Evolutionary conservation across 1,140 invertebrate genomes (phyloP).

Genomic region (Drosophila fuyamai): DNA sequence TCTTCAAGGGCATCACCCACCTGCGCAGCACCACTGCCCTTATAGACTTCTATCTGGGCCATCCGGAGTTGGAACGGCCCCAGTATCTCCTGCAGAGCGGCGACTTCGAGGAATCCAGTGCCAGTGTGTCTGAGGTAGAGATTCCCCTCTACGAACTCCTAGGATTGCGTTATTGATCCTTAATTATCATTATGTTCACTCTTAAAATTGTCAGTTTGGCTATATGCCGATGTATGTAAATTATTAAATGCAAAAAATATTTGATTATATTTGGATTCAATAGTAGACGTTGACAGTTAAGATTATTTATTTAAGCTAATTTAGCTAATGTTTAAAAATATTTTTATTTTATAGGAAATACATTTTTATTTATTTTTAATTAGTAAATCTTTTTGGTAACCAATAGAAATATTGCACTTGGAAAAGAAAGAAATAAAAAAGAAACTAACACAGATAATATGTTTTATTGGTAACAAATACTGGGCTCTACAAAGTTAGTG

Average conservation of each 20-base stretch:
- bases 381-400: no score
- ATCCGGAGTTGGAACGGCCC: slow-evolving; percentile 63
- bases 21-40: slow-evolving; percentile 74
- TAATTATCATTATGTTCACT: not conserved
- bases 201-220: not conserved
- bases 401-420: not conserved
- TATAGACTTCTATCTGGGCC: slow-evolving; percentile 66
- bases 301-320: no score
- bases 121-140: slow-evolving; percentile 47
- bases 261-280: no score
- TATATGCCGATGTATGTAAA: not conserved
- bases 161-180: slow-evolving; percentile 54
- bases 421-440: not conserved
- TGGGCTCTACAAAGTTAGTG: slow-evolving; percentile 49
- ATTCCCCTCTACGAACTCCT: slow-evolving; percentile 75
- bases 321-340: no score
- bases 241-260: not conserved
- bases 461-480: slow-evolving; percentile 1
- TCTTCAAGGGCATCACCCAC: slow-evolving; percentile 81
- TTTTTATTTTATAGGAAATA: no score
- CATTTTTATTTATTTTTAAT: no score
- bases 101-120: slow-evolving; percentile 56
- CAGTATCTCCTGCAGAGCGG: slow-evolving; percentile 66
- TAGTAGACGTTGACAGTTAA: no score
- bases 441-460: not conserved